Percentiles rank a stretch among this genome's conserved stretches.
Evolutionary conservation across 2,888 invertebrate genomes (phyloP).

Genomic region (Cheilosia pagana): DNA sequence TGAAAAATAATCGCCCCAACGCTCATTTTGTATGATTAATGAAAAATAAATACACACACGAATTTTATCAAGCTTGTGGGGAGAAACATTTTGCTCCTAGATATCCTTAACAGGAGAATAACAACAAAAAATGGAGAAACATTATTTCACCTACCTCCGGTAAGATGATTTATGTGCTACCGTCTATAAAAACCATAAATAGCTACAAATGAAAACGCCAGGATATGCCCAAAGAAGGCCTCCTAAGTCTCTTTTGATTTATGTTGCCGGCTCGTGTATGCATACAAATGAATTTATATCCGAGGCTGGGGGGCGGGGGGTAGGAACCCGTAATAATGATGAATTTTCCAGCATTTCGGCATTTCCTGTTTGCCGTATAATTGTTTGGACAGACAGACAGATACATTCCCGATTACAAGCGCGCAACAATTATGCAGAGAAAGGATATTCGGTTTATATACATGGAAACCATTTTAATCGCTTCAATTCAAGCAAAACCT

Average conservation of each 20-base stretch:
- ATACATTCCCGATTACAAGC: background rate
- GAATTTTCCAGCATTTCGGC: conserved; percentile 54
- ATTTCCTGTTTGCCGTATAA: conserved; percentile 58
- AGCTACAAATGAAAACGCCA: conserved; percentile 53
- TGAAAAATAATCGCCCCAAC: conserved; percentile 39
- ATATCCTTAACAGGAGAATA: background rate
- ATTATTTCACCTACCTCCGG: background rate
- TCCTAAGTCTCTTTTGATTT: conserved; percentile 61
- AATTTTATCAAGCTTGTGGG: conserved; percentile 12
- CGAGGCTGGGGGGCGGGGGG: too few relatives aligned
- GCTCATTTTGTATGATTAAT: conserved; percentile 61
- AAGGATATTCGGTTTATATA: background rate
- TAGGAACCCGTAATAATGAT: conserved; percentile 60
- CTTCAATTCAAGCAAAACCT: background rate
- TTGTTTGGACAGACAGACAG: conserved; percentile 35
- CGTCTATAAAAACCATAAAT: conserved; percentile 60
- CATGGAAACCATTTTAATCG: background rate
- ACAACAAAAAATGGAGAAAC: background rate
- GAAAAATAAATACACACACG: conserved; percentile 63
- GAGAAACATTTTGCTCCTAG: background rate
- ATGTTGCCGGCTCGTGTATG: conserved; percentile 60
- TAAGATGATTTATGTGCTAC: conserved; percentile 64
- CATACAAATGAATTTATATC: conserved; percentile 66
- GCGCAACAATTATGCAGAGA: conserved; percentile 29
- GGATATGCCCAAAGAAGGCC: conserved; percentile 45